phyloP scores from a whole-genome alignment of 2,888 invertebrate genomes.

The Philaethria dido region DNA sequence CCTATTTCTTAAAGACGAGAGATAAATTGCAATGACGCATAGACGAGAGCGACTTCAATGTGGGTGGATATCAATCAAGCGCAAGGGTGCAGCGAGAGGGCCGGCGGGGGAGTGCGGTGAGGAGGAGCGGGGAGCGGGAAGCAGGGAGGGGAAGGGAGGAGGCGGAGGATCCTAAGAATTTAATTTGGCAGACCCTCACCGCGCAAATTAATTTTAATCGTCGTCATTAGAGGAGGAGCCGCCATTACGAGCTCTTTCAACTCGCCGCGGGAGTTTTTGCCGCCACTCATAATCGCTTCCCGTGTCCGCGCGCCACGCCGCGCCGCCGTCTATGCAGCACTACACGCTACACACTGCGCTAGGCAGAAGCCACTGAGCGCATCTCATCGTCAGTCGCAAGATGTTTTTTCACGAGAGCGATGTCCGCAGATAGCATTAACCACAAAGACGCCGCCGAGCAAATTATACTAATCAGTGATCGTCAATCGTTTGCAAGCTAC shows the following conservation, averaged over 20 bases:
- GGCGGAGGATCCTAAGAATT: conserved; percentile 59
- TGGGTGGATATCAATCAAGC: conserved; percentile 39
- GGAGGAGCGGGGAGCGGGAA: conserved; percentile 32
- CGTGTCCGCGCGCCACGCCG: conserved; percentile 41
- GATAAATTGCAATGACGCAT: conserved; percentile 23
- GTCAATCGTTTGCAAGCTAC: conserved; percentile 35
- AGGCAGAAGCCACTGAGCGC: conserved; percentile 2
- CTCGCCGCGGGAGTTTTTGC: conserved; percentile 52
- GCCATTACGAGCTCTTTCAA: conserved; percentile 48
- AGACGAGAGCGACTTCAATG: conserved; percentile 25
- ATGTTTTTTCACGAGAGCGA: conserved; percentile 36
- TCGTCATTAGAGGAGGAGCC: conserved; percentile 65
- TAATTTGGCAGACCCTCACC: conserved; percentile 66
- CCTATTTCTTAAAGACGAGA: conserved; percentile 13
- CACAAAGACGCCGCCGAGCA: conserved; percentile 36
- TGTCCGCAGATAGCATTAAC: conserved; percentile 29
- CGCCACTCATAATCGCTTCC: conserved; percentile 49
- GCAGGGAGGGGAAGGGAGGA: conserved; percentile 29
- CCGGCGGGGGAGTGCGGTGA: conserved; percentile 5
- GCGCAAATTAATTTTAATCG: conserved; percentile 81
- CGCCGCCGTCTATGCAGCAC: conserved; percentile 37
- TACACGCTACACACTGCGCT: conserved; percentile 37
- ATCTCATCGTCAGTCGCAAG: conserved; percentile 33
- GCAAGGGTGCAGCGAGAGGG: conserved; percentile 16
- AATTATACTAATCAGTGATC: conserved; percentile 50